Conservation (phyloP, 30 jellyfish, hydroid and myxozoan species). For the Mastigias papua region DNA sequence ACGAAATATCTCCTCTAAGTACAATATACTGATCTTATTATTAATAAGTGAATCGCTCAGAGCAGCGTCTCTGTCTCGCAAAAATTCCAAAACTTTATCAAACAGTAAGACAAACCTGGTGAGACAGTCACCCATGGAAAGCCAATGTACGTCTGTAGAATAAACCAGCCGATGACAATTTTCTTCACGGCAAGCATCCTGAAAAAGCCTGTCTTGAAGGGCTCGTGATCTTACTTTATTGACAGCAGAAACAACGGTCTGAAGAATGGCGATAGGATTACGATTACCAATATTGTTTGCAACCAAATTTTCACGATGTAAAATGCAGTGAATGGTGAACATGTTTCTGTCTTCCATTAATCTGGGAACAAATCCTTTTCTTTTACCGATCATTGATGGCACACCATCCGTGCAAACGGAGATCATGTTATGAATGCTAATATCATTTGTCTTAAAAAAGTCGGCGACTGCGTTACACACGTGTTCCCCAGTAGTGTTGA, state of each 20-base stretch:
- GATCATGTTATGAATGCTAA: neutral
- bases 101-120: neutral
- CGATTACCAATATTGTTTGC: neutral
- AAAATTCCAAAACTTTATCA: neutral
- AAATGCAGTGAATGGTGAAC: neutral
- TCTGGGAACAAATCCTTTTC: conserved; percentile 7
- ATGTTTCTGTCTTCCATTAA: neutral
- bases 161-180: neutral
- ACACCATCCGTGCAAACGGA: conserved; percentile 41
- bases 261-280: neutral
- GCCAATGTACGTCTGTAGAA: neutral
- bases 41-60: neutral
- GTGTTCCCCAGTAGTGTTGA: conserved; percentile 40
- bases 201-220: neutral
- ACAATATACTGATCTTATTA: neutral
- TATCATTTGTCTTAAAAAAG: neutral
- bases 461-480: conserved; percentile 9
- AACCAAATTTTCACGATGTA: neutral
- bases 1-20: neutral
- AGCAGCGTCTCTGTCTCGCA: neutral
- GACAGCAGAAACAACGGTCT: neutral
- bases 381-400: conserved; percentile 26
- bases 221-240: neutral
- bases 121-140: neutral
- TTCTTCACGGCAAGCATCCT: neutral